Evolutionary conservation across 1,140 invertebrate genomes (phyloP).

Genomic region (Dermatophagoides farinae): DNA sequence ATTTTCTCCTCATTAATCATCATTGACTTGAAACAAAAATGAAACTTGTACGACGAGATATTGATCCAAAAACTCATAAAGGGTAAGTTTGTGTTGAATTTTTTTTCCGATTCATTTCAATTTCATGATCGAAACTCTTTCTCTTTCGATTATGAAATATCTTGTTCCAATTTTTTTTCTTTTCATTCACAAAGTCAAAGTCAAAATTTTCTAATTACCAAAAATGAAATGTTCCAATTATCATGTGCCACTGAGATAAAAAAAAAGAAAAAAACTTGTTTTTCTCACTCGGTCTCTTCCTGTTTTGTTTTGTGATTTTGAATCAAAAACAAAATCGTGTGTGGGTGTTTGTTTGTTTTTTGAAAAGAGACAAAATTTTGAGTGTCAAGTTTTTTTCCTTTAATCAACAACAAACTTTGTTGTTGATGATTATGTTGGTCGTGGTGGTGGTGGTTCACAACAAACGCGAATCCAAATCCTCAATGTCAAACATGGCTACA

Average conservation of each 20-base stretch:
- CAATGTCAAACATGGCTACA: too few relatives aligned
- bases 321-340: neutral
- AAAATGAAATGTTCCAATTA: neutral
- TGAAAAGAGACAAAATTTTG: too few relatives aligned
- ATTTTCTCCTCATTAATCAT: neutral
- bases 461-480: too few relatives aligned
- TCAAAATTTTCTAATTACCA: neutral
- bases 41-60: neutral
- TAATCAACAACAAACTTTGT: too few relatives aligned
- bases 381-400: too few relatives aligned
- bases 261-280: neutral
- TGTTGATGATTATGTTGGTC: too few relatives aligned
- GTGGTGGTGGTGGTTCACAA: too few relatives aligned
- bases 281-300: neutral
- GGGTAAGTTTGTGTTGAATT: neutral
- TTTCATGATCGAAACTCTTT: conserved; percentile 1
- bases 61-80: neutral
- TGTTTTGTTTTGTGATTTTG: neutral
- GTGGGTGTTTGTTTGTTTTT: neutral
- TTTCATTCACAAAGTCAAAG: neutral
- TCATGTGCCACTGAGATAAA: neutral
- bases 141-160: neutral
- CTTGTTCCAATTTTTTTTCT: neutral
- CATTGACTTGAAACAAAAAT: neutral
- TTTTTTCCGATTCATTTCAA: neutral